Evolutionary conservation across 2,113 vertebrate genomes (phyloP).

Genomic region (Gopherus evgoodei): DNA sequence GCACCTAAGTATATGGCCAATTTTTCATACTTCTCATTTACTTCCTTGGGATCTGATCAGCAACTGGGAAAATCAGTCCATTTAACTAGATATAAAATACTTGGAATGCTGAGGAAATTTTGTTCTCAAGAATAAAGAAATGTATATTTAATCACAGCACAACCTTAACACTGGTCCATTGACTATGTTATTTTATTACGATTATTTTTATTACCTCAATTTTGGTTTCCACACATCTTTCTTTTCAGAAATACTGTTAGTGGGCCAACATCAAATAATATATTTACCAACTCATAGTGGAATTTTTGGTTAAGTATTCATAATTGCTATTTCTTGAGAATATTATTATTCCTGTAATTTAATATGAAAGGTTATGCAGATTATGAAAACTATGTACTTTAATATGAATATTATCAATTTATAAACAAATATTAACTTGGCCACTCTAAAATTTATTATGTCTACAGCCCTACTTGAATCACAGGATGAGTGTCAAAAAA

Average conservation of each 20-base stretch:
- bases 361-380: not conserved
- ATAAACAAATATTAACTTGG: not conserved
- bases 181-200: not conserved
- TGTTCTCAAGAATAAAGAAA: not conserved
- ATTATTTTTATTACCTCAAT: not conserved
- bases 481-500: too few species aligned
- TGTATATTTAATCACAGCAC: not conserved
- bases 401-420: not conserved
- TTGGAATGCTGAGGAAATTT: not conserved
- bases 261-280: not conserved
- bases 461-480: too few species aligned
- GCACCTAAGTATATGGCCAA: not conserved
- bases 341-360: not conserved
- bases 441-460: not conserved
- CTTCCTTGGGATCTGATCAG: not conserved
- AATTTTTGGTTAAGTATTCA: not conserved
- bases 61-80: not conserved
- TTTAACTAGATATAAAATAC: not conserved
- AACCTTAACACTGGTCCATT: not conserved
- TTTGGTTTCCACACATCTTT: not conserved
- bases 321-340: not conserved
- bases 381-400: not conserved
- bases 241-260: not conserved
- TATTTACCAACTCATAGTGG: not conserved
- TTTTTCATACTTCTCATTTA: not conserved